Base-by-base conservation (phyloP, 2,113 vertebrate species). In the Pionites leucogaster region DNA sequence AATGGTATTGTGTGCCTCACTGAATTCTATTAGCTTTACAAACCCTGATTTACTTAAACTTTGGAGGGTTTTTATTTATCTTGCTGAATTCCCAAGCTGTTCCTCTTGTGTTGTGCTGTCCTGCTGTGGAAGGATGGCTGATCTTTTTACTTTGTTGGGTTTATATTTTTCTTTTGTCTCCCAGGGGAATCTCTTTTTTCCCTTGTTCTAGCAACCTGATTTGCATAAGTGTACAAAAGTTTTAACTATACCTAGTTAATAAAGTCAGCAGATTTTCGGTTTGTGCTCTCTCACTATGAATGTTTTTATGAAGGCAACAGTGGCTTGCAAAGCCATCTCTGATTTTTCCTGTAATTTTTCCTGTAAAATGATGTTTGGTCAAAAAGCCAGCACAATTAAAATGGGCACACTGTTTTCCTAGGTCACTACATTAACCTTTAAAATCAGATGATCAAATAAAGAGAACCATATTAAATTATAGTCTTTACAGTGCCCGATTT, bases 81-180 rank as follows among this genome's bases (percentile, higher is more conserved):
- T 95, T 76, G 75, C 74, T 93, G 77, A 95, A 95, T 91, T 96
- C 81, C 96, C 93, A 93, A 69, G 92, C 90, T 85, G 90, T 63
- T 47, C 92, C 97, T 96, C 95, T 92, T 94, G 91, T 97, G 75
- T 91, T 74, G 15, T 96, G 93, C 95, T 90, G 86, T 98, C 96
- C 96, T 33, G 50, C 91, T 86, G 91, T 96, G 97, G 97, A 96
- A 95, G 94, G 96, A 93, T 88, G 97, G 91, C 92, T 96, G 97
- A 93, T 97, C 90, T 97, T 98, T 95, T 98, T 97, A 98, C 97
- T 97, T 96, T 96, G 94, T 94, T 94, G 94, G 94, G 96, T 97
- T 96, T 95, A 77, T 93, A 92, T 91, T 96, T 86, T 86, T 55
- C 18, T 95, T 93, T 94, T 82, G 69, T 70, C 97, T 97, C 97